phyloP scores from a whole-genome alignment of 2,797 vertebrate species.

The Mus caroli region DNA sequence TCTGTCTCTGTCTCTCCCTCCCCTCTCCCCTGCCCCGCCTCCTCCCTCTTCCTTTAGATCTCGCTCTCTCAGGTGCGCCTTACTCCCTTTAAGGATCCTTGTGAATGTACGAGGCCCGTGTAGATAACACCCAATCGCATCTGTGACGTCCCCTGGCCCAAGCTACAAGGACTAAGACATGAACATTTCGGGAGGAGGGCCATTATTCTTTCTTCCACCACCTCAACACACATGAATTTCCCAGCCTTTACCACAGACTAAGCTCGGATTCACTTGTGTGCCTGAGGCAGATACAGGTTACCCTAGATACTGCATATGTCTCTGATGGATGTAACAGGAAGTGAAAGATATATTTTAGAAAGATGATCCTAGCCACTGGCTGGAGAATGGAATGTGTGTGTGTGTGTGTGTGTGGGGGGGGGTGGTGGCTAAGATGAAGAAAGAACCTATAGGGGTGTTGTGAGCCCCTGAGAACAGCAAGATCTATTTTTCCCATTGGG shows the following conservation, averaged over 20 bases:
- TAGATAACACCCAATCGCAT: neutral
- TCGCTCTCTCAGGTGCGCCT: neutral
- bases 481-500: neutral
- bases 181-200: neutral
- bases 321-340: neutral
- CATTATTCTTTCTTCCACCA: neutral
- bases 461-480: neutral
- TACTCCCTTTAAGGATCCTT: neutral
- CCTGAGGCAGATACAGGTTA: neutral
- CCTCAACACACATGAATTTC: neutral
- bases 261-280: neutral
- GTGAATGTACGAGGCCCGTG: too few species aligned
- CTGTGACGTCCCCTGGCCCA: neutral
- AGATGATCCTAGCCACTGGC: neutral
- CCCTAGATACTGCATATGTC: neutral
- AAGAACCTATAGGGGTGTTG: neutral
- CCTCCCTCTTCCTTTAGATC: neutral
- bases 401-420: too few species aligned
- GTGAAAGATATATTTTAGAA: neutral
- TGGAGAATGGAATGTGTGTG: neutral
- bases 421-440: neutral
- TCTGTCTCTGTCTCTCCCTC: neutral
- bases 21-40: accelerated
- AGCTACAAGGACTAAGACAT: neutral
- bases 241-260: neutral